Base-by-base conservation (phyloP, 2,888 invertebrate genomes). In the Tinea trinotella region DNA sequence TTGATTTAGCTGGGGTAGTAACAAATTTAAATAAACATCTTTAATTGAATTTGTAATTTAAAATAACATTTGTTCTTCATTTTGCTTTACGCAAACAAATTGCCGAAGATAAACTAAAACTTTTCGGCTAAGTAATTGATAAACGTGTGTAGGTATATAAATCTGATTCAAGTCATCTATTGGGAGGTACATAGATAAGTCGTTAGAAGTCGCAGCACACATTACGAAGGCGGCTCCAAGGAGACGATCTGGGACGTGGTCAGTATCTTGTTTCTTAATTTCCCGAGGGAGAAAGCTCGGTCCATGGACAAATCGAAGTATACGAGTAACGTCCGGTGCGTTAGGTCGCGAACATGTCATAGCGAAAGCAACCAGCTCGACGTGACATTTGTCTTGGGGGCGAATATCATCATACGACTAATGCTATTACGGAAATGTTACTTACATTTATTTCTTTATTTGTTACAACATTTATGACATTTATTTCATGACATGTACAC, bases 181-280 rank as follows among this genome's bases (percentile, higher is more conserved):
- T 7, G 40, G 40, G 13, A 5, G 17, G 17, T 17, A 48, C 48
- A 34, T 52, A 52, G 35, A 30, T 12, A n/a, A 19, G 22, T 40
- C 36, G 53, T 53, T 36, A 53, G 36, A 53, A 53, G 40, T 53
- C 53, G 53, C 19, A 17, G 53, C 53, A 53, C 53, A 53, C 53
- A 50, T 50, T 48, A 48, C 19, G 13, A 48, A 19, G 48, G 50
- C 22, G 50, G 22, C 12, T 50, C 24, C 50, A 15, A 19, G 48
- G 48, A 50, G 50, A 50, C 19, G 48, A 48, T 48, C 48, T 48
- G 64, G 65, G 70, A 69, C 66, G 66, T 70, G 82, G 82, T 79
- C 80, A 83, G 69, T 73, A 71, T 76, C 76, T 68, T 70, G 73
- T 67, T 68, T 64, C 70, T 67, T 83, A 84, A 83, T 84, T 84